A percentile compares a stretch with the other conserved stretches of the same genome.
These are phyloP conservation scores for Noctilio leporinus DNA, from an alignment of 2,113 vertebrate species.

Conservation along the genomic window DNA sequence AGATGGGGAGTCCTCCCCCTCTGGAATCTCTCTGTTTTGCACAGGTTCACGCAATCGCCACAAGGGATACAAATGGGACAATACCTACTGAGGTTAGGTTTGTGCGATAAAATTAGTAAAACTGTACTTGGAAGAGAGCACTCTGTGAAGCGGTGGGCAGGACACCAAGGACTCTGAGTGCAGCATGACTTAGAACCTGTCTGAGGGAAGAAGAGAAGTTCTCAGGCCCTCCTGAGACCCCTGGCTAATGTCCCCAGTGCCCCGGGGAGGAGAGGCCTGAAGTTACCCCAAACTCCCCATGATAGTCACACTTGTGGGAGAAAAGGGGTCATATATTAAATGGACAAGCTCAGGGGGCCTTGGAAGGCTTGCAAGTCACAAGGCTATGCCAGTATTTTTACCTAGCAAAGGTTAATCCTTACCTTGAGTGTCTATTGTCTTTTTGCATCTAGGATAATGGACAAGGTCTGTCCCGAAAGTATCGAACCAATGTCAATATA, in stretches of 20 bases:
- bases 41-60: background rate
- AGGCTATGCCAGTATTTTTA: too few species aligned
- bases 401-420: too few species aligned
- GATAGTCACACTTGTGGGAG: too few species aligned
- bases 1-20: background rate
- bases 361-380: too few species aligned
- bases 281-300: background rate
- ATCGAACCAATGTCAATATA: too few species aligned
- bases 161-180: background rate
- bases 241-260: background rate
- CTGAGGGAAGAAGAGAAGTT: background rate
- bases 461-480: too few species aligned
- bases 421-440: too few species aligned
- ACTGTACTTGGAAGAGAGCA: background rate
- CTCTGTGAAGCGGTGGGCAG: background rate
- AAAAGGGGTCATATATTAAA: too few species aligned
- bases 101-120: background rate
- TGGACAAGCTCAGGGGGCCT: too few species aligned
- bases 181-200: accelerated
- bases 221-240: background rate
- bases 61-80: background rate
- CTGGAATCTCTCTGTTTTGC: background rate
- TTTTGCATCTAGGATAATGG: too few species aligned
- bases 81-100: background rate
- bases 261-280: accelerated